Evolutionary conservation across 2,797 vertebrate species (phyloP).

Genomic region (Petrocephalus sullivani): DNA sequence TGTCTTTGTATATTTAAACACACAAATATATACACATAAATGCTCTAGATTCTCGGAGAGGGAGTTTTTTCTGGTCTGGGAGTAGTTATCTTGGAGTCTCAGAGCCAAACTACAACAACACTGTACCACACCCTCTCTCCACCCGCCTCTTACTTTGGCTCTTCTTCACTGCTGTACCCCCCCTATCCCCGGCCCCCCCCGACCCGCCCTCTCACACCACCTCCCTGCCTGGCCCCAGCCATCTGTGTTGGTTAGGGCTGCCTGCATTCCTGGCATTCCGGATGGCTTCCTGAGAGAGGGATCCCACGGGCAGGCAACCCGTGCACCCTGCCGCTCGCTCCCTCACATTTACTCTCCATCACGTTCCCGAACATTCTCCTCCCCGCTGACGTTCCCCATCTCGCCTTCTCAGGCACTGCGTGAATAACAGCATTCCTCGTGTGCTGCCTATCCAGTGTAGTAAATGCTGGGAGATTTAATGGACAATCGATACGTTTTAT

Average conservation of each 20-base stretch:
- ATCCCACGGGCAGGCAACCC: slow-evolving; percentile 44
- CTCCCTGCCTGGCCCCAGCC: slow-evolving; percentile 40
- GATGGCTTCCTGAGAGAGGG: slow-evolving; percentile 59
- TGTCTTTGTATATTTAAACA: not conserved
- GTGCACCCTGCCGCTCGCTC: not conserved
- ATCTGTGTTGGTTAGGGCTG: slow-evolving; percentile 46
- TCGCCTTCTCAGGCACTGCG: not conserved
- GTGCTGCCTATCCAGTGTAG: not conserved
- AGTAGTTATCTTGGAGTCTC: slow-evolving; percentile 15
- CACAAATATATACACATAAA: not conserved
- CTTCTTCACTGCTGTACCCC: not conserved
- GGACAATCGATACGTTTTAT: not conserved
- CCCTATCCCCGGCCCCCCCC: not conserved
- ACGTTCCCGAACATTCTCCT: not conserved
- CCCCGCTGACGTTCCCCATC: not conserved
- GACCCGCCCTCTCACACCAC: slow-evolving; percentile 38
- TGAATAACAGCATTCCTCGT: not conserved
- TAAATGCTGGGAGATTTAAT: not conserved
- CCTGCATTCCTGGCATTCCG: slow-evolving; percentile 65
- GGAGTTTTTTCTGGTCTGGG: not conserved
- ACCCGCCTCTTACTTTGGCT: slow-evolving; percentile 13
- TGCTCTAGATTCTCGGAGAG: not conserved
- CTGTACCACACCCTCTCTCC: not conserved
- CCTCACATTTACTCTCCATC: not conserved
- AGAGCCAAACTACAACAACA: not conserved